phyloP scores from a whole-genome alignment of 2,888 invertebrate species.

The Stenichneumon culpator region DNA sequence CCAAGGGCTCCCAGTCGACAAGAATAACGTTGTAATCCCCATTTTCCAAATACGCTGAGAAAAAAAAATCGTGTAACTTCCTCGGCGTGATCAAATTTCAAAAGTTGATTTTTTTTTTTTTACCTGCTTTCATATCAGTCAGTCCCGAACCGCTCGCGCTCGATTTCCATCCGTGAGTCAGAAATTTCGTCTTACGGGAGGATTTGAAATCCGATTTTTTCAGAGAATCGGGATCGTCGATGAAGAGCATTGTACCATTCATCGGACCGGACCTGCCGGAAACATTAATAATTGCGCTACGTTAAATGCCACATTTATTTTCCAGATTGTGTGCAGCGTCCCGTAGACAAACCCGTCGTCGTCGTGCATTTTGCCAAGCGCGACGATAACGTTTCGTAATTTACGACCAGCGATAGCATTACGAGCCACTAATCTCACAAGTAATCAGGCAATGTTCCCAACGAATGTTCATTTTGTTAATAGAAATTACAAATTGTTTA shows the following conservation, averaged over 20 bases:
- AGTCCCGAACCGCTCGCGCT: constrained; percentile 83
- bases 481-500: constrained; percentile 2
- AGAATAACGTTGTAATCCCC: constrained; percentile 85
- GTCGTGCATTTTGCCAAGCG: not conserved
- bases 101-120: constrained; percentile 3
- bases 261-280: constrained; percentile 76
- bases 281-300: constrained; percentile 21
- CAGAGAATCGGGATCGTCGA: constrained; percentile 75
- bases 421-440: not conserved
- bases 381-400: constrained; percentile 7
- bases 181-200: constrained; percentile 82
- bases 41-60: constrained; percentile 81
- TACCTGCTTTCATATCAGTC: constrained; percentile 83
- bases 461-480: constrained; percentile 7
- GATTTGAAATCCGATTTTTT: constrained; percentile 77
- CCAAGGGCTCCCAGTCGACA: constrained; percentile 85
- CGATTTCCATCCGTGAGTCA: constrained; percentile 86
- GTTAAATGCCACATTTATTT: constrained; percentile 5
- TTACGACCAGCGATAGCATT: not conserved
- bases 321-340: not conserved
- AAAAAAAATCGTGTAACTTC: not conserved
- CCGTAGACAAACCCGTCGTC: constrained; percentile 11
- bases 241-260: constrained; percentile 76
- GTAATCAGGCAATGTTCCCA: not conserved
- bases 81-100: constrained; percentile 16